Conservation (phyloP, 2,113 vertebrate species). For the Trinectes maculatus region DNA sequence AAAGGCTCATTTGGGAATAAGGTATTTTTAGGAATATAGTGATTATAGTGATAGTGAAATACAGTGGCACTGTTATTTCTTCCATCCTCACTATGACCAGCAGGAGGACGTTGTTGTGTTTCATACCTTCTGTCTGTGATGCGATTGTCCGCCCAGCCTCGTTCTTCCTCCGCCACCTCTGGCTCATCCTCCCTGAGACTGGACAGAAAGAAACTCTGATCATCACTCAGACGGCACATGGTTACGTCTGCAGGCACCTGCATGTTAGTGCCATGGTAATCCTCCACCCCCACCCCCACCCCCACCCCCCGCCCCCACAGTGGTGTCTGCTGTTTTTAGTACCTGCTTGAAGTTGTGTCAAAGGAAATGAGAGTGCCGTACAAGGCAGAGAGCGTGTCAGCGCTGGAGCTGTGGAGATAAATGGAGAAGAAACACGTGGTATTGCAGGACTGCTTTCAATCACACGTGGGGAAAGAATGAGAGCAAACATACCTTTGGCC, state of each 20-base stretch:
- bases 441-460: slow-evolving; percentile 24
- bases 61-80: slow-evolving; percentile 31
- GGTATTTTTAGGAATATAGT: slow-evolving; percentile 28
- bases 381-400: slow-evolving; percentile 47
- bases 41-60: slow-evolving; percentile 41
- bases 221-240: slow-evolving; percentile 38
- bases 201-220: slow-evolving; percentile 21
- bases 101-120: slow-evolving; percentile 53
- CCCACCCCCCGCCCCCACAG: too few relatives aligned
- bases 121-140: slow-evolving; percentile 49
- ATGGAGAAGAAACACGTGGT: slow-evolving; percentile 32
- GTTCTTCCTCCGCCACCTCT: slow-evolving; percentile 35
- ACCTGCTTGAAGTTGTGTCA: slow-evolving; percentile 66
- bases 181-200: slow-evolving; percentile 54
- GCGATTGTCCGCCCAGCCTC: slow-evolving; percentile 8
- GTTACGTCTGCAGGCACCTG: slow-evolving; percentile 1
- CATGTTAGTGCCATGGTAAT: slow-evolving; percentile 2
- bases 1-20: slow-evolving; percentile 34
- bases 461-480: slow-evolving; percentile 24
- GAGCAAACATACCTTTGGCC: slow-evolving; percentile 13
- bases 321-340: too few relatives aligned
- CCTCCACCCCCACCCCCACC: too few relatives aligned
- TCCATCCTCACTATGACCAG: slow-evolving; percentile 33
- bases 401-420: slow-evolving; percentile 45
- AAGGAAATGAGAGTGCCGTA: slow-evolving; percentile 65